These are phyloP conservation scores for Agelaius tricolor DNA, from an alignment of 2,113 vertebrate genomes.

Conservation along the genomic window DNA sequence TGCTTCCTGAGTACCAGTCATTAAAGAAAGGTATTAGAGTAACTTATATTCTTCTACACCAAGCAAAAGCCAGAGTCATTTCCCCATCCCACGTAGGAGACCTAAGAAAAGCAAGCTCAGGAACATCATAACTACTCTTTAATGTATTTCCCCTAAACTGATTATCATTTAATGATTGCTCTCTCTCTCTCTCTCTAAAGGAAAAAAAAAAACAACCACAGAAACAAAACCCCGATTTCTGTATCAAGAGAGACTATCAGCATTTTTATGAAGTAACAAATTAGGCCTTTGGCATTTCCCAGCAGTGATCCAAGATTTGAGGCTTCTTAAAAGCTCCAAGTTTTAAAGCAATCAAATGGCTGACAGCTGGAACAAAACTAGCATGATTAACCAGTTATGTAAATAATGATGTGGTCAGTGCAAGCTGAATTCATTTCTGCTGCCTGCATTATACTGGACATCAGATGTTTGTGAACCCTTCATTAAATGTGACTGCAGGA, in stretches of 20 bases:
- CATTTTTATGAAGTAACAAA: slow-evolving; percentile 18
- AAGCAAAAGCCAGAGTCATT: neutral
- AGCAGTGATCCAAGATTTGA: slow-evolving; percentile 11
- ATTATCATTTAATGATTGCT: slow-evolving; percentile 6
- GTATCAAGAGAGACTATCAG: neutral
- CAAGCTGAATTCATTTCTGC: neutral
- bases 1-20: neutral
- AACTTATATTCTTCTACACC: neutral
- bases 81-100: neutral
- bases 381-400: slow-evolving; percentile 59
- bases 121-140: neutral
- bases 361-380: slow-evolving; percentile 55
- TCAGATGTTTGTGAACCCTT: neutral
- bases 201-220: neutral
- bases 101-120: neutral
- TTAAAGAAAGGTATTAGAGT: slow-evolving; percentile 11
- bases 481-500: neutral
- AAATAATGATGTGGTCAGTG: slow-evolving; percentile 26
- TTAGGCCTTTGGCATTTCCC: neutral
- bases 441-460: neutral
- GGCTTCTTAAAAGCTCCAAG: slow-evolving; percentile 31
- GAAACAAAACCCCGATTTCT: neutral
- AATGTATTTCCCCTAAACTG: neutral
- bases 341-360: slow-evolving; percentile 50
- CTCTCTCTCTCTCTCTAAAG: neutral